Evolutionary conservation across 2,113 vertebrate species (phyloP).

Genomic region (Lepus timidus): DNA sequence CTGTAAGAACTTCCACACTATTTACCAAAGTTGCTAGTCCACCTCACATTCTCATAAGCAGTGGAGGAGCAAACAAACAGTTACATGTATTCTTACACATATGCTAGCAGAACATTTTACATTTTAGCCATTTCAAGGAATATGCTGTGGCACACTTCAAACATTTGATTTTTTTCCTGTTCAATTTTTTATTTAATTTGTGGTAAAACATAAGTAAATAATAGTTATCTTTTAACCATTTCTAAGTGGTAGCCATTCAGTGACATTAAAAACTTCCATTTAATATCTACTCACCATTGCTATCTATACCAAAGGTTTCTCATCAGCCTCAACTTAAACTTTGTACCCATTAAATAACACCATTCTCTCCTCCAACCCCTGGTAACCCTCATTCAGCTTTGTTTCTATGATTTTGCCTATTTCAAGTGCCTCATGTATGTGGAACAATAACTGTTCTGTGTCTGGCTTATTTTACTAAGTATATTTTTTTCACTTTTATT

Average conservation of each 20-base stretch:
- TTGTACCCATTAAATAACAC: neutral
- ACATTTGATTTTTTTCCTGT: neutral
- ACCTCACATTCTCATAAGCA: neutral
- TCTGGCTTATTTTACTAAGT: slow-evolving; percentile 15
- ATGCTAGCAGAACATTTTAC: neutral
- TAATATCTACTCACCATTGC: neutral
- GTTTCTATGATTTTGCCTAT: neutral
- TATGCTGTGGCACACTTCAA: neutral
- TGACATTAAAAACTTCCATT: neutral
- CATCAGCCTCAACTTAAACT: neutral
- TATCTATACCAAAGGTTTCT: neutral
- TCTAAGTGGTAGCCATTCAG: neutral
- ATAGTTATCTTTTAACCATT: neutral
- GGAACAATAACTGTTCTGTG: neutral
- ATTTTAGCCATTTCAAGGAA: neutral
- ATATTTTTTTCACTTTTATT: no score
- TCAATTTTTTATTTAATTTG: neutral
- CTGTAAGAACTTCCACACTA: neutral
- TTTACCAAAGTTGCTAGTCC: neutral
- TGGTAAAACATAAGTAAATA: slow-evolving; percentile 10
- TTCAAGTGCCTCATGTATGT: neutral
- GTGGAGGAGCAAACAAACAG: neutral
- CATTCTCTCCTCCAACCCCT: neutral
- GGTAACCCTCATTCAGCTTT: neutral
- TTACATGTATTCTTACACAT: neutral